Percentiles rank a stretch among this genome's conserved stretches.
These are phyloP conservation scores for Leptinotarsa rubiginosa DNA, from an alignment of 2,888 invertebrate species.

Conservation along the genomic window DNA sequence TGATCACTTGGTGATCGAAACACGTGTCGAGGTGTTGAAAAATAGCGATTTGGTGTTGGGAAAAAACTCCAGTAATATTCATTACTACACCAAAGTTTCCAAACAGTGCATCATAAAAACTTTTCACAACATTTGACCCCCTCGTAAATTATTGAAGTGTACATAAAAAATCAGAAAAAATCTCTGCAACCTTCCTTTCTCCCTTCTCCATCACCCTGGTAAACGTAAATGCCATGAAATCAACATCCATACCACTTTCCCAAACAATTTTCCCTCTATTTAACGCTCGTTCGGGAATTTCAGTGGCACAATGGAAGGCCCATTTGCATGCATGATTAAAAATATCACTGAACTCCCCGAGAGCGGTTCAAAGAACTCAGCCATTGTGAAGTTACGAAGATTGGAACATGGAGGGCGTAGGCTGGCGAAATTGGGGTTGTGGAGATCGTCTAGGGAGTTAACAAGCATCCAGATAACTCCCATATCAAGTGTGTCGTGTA, in stretches of 20 bases:
- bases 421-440: neutral
- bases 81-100: too few relatives aligned
- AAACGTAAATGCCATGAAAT: neutral
- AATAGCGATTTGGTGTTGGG: too few relatives aligned
- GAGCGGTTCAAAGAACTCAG: constrained; percentile 20
- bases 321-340: constrained; percentile 42
- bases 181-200: neutral
- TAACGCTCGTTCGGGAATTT: constrained; percentile 9
- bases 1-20: too few relatives aligned
- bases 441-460: constrained; percentile 34
- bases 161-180: too few relatives aligned
- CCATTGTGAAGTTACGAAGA: constrained; percentile 41
- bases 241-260: constrained; percentile 21
- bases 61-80: too few relatives aligned
- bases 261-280: constrained; percentile 12
- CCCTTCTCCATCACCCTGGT: neutral
- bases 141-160: too few relatives aligned
- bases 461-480: constrained; percentile 49
- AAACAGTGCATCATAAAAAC: too few relatives aligned
- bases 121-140: too few relatives aligned
- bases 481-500: constrained; percentile 49
- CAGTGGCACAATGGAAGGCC: constrained; percentile 25
- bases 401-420: constrained; percentile 28
- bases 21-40: too few relatives aligned
- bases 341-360: constrained; percentile 32